Percentiles rank a stretch among this genome's conserved stretches.
These are phyloP conservation scores for Acrossocheilus wenchowensis DNA, from an alignment of 2,797 vertebrate genomes.

Conservation along the genomic window DNA sequence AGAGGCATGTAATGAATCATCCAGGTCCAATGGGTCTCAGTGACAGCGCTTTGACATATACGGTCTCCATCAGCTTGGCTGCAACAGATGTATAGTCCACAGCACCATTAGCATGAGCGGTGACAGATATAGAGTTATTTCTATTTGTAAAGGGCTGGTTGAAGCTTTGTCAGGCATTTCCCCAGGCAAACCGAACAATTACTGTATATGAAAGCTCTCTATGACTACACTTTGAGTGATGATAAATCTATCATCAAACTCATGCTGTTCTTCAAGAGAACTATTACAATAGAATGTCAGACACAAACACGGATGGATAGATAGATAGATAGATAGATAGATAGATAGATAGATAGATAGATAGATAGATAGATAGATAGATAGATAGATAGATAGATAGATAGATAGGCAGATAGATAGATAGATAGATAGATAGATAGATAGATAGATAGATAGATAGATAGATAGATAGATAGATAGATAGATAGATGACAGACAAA, in stretches of 20 bases:
- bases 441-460: not conserved
- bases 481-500: not conserved
- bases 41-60: slow-evolving; percentile 13
- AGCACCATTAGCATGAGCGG: not conserved
- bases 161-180: slow-evolving; percentile 20
- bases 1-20: not conserved
- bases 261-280: not conserved
- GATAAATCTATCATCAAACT: not conserved
- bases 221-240: not conserved
- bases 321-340: too few relatives aligned
- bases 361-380: not conserved
- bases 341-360: not conserved
- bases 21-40: not conserved
- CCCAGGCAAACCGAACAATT: slow-evolving; percentile 4
- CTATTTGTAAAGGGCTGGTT: not conserved
- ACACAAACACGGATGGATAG: not conserved
- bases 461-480: not conserved
- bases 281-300: not conserved
- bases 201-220: not conserved
- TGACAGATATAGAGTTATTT: slow-evolving; percentile 4
- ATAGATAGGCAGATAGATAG: not conserved
- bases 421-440: not conserved
- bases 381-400: not conserved
- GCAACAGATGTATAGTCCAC: not conserved
- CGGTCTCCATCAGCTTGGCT: not conserved